Conservation (phyloP, 2,888 invertebrate genomes). For the Drosophila sordidapex region DNA sequence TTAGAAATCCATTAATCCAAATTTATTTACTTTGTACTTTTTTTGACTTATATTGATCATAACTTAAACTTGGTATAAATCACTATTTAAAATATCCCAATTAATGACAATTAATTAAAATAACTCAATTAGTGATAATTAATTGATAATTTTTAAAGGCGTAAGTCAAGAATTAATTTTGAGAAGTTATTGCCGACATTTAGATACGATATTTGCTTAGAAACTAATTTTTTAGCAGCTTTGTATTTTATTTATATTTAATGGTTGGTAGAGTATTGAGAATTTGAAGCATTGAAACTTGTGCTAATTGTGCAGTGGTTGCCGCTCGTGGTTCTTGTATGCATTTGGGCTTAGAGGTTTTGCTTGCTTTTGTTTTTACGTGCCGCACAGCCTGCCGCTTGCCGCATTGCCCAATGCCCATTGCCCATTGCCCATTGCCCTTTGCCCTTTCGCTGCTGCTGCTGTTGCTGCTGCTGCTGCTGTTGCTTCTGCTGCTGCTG, state of each 20-base stretch:
- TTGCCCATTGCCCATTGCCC: slow-evolving; percentile 22
- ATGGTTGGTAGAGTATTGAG: slow-evolving; percentile 18
- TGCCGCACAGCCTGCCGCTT: slow-evolving; percentile 46
- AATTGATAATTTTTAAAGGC: background rate
- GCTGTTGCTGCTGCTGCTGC: slow-evolving; percentile 4
- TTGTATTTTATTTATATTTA: too few relatives aligned
- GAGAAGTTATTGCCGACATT: background rate
- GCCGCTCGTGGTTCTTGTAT: slow-evolving; percentile 51
- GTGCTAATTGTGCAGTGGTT: slow-evolving; percentile 20
- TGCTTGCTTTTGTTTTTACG: slow-evolving; percentile 77
- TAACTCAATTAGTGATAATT: background rate
- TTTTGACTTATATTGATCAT: background rate
- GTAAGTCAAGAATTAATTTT: background rate
- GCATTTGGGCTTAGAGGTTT: slow-evolving; percentile 80
- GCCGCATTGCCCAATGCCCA: slow-evolving; percentile 23
- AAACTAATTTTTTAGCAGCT: background rate
- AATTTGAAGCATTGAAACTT: background rate
- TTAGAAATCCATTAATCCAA: background rate
- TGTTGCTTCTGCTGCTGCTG: slow-evolving; percentile 21
- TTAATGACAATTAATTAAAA: background rate
- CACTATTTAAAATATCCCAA: background rate
- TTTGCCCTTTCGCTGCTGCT: slow-evolving; percentile 17
- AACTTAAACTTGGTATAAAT: background rate
- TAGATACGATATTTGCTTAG: background rate
- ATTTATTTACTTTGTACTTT: background rate